Base-by-base conservation (phyloP, 2,113 vertebrate genomes). In the Thunnus thynnus region DNA sequence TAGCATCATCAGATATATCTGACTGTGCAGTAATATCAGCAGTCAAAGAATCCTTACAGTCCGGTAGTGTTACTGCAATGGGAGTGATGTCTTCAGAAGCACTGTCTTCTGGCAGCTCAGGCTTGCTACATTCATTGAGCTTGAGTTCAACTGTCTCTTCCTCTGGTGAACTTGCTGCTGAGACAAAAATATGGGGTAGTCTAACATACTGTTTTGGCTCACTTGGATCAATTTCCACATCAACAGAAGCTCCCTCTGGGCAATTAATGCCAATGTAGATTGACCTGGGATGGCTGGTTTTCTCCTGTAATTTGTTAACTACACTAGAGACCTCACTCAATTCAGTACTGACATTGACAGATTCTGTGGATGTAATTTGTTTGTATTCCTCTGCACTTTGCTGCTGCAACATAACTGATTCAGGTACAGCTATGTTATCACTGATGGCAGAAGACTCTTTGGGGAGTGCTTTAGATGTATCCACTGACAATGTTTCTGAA, bases 181-280 rank as follows among this genome's bases (percentile, higher is more conserved):
- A 94, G 56, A 95, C 76, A 84, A 94, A 93, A 80, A 95, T 91
- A 58, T 94, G 92, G 25, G 94, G 94, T 27, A 92, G 54, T 63
- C 76, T 82, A 56, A 91, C 14, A 44, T 89, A 91, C 7, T 77
- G 68, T 62, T 36, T 72, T 69, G 25, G 60, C 20, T 92, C 88
- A 77, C 13, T 47, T 56, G 66, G n/a, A 27, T 88, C 69, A 54
- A 65, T 64, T 57, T 75, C 82, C 8, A 7, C 27, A 18, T 83
- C 73, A 66, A 46, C 32, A 78, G 55, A 16, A 71, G 68, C 22
- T 47, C 14, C 68, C 62, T 80, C 36, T 83, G 88, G 67, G 56
- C 16, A 50, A 50, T 76, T 72, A 78, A 94, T 92, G 46, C 89
- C 87, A 69, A 94, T 91, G 55, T 92, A 92, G 22, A 93, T 88